phyloP scores from a whole-genome alignment of 2,113 vertebrate species.

The Cathartes aura region DNA sequence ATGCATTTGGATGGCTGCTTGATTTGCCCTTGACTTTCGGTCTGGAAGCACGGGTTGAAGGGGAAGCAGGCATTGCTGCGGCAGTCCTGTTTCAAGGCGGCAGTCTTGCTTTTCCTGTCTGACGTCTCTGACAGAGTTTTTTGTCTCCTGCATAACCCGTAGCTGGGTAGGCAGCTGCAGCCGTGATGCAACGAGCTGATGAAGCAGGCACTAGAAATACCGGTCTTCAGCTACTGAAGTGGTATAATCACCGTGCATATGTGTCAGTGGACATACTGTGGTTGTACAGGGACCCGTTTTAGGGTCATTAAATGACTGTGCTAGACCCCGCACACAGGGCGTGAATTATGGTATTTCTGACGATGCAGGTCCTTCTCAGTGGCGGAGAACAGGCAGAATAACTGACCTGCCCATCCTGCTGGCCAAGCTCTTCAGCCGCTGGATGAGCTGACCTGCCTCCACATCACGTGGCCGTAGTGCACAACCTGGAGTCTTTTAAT shows the following conservation, averaged over 20 bases:
- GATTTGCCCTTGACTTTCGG: neutral
- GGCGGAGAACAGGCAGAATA: neutral
- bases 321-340: too few relatives aligned
- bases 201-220: neutral
- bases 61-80: neutral
- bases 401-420: neutral
- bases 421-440: fast-evolving
- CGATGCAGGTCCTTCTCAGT: fast-evolving
- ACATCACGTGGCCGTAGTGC: fast-evolving
- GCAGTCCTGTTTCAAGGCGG: neutral
- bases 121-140: neutral
- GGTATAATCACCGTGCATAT: neutral
- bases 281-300: too few relatives aligned
- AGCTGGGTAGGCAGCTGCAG: neutral
- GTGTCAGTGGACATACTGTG: neutral
- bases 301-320: neutral
- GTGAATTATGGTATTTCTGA: neutral
- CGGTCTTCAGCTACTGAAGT: neutral
- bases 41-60: neutral
- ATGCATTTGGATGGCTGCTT: neutral
- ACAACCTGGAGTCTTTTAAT: neutral
- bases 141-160: neutral
- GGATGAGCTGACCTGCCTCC: neutral
- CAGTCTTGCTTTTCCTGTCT: neutral
- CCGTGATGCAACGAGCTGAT: fast-evolving